These are phyloP conservation scores for Sparidentex hasta DNA, from an alignment of 2,797 vertebrate genomes.

Conservation along the genomic window DNA sequence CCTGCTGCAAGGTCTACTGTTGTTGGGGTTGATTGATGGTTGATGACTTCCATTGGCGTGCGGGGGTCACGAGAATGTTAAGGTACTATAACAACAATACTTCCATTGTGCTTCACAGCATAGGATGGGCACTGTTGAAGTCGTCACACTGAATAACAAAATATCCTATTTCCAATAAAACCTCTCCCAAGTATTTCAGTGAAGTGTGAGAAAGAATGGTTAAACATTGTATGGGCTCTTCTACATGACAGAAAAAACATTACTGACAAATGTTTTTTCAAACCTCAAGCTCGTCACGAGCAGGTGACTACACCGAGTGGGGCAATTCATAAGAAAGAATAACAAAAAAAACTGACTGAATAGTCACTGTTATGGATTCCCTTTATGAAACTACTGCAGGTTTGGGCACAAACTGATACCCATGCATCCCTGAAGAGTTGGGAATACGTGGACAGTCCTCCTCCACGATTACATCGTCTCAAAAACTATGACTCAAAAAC, in stretches of 20 bases:
- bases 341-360: constrained; percentile 1
- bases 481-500: neutral
- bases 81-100: constrained; percentile 50
- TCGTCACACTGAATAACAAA: constrained; percentile 13
- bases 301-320: neutral
- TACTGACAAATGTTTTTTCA: no score
- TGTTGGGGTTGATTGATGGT: constrained; percentile 25
- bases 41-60: constrained; percentile 48
- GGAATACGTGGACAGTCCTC: neutral
- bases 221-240: constrained; percentile 4
- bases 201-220: constrained; percentile 23
- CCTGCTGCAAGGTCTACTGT: constrained; percentile 33
- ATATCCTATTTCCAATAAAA: constrained; percentile 12
- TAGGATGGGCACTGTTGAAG: constrained; percentile 4
- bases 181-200: constrained; percentile 13
- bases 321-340: neutral
- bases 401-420: constrained; percentile 8
- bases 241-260: neutral
- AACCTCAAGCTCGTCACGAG: constrained; percentile 6
- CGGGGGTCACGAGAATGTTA: constrained; percentile 35
- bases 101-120: constrained; percentile 43
- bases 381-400: constrained; percentile 13
- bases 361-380: neutral
- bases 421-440: neutral
- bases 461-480: neutral